Evolutionary conservation across 2,113 vertebrate genomes (phyloP).

Genomic region (Setophaga coronata): DNA sequence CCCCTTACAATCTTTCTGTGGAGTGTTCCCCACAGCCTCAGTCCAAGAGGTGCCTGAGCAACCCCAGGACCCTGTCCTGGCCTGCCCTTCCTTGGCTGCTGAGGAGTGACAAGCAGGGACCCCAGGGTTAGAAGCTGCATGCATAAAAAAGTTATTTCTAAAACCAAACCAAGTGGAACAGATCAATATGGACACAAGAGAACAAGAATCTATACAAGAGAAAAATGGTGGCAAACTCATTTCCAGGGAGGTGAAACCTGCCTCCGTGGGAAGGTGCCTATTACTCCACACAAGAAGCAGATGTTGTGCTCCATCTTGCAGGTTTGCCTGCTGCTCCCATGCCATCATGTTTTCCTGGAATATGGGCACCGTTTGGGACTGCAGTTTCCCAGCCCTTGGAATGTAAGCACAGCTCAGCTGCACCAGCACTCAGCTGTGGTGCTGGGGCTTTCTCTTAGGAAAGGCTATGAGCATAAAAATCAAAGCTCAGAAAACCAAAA

Average conservation of each 20-base stretch:
- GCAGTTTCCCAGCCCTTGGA: too few relatives aligned
- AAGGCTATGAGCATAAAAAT: neutral
- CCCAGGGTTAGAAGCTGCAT: neutral
- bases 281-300: neutral
- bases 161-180: constrained; percentile 6
- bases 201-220: neutral
- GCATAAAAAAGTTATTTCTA: neutral
- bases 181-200: neutral
- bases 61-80: accelerated
- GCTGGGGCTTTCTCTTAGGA: neutral
- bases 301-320: neutral
- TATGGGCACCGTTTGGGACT: neutral
- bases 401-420: neutral
- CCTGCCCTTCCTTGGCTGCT: neutral
- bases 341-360: neutral
- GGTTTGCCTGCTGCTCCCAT: neutral
- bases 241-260: neutral
- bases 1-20: neutral
- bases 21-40: neutral
- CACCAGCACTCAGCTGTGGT: neutral
- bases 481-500: neutral
- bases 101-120: neutral
- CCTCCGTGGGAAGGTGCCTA: neutral
- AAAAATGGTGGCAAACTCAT: neutral
- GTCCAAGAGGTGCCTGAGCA: neutral